These are phyloP conservation scores for Muscicapa adusta DNA, from an alignment of 2,113 vertebrate species.

Conservation along the genomic window DNA sequence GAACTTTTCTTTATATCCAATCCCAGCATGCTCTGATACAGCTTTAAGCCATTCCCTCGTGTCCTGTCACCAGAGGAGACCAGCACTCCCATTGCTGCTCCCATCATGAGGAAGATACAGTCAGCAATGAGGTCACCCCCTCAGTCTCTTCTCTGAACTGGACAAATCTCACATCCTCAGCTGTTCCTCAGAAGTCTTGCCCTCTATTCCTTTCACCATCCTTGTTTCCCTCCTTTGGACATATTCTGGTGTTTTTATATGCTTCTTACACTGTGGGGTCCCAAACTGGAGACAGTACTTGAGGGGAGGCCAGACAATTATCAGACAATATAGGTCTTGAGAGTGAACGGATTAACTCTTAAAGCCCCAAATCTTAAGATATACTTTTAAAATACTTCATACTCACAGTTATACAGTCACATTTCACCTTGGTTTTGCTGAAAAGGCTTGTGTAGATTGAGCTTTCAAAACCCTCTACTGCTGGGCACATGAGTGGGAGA, in stretches of 20 bases:
- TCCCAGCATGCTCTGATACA: rapidly evolving
- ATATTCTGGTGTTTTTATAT: not conserved
- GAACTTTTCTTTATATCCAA: not conserved
- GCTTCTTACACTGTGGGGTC: not conserved
- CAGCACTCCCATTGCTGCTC: not conserved
- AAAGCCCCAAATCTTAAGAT: not conserved
- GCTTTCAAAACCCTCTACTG: not conserved
- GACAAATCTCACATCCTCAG: not conserved
- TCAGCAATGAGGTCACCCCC: not conserved
- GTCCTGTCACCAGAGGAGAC: not conserved
- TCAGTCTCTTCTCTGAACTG: not conserved
- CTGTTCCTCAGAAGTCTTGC: not conserved
- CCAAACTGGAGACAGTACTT: not conserved
- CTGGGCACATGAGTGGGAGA: not conserved
- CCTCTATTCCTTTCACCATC: not conserved
- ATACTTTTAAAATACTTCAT: not conserved
- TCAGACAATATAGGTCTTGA: not conserved
- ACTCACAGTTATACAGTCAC: not conserved
- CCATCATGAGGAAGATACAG: not conserved
- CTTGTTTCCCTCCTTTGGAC: not conserved
- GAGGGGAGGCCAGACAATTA: not conserved
- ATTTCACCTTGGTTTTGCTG: not conserved
- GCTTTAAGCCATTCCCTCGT: not conserved
- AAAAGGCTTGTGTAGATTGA: not conserved
- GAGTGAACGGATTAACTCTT: not conserved